Evolutionary conservation across 30 jellyfish, hydroid and myxozoan genomes (phyloP), one percentile per base, ranked within the genome.

Genomic region (Aurelia aurita): DNA sequence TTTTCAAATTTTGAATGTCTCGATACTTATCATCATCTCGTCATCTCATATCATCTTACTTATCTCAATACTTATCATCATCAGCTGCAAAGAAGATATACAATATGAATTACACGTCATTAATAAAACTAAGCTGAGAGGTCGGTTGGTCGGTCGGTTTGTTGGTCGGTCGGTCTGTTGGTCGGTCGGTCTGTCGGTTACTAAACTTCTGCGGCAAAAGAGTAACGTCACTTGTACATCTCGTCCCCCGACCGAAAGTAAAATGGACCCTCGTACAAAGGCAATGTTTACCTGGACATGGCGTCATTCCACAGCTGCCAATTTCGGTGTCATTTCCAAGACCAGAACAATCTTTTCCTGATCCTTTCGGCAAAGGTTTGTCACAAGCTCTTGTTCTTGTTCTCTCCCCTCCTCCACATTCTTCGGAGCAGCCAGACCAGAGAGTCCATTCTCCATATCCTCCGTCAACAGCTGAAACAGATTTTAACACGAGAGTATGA

Each of bases 361-460:
- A 14, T 16, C 88, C 84, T 63, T 77, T 58, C 32, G 96, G 91
- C 70, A 51, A 74, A 8, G 96, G 96, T 55, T 88, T 88, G 23
- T 68, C 76, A 60, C 96, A 88, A 20, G 87, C 74, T 55, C 96
- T 57, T 16, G 77, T 77, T 60, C 91, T 55, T 25, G 57, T 14
- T 91, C 70, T 88, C 44, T 29, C 25, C 22, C 96, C 96, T 60
- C 89, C 91, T 25, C 86, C 96, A 53, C 96, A 88, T 39, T 84
- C 84, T 45, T 25, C 83, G 14, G 91, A 74, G 61, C 96, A 88
- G 34, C 74, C 69, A 9, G 96, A 78, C 96, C 96, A 88, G 16
- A 53, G 25, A 44, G 79, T 51, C 96, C 96, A 88, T 69, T 69
- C 84, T 28, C 87, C 47, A 69, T 88, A 88, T 21, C 91, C 89